Percentiles rank a stretch among this genome's conserved stretches.
These are phyloP conservation scores for Epizoanthus rinbou DNA, from an alignment of 92 coral and sea anemone species.

Conservation along the genomic window DNA sequence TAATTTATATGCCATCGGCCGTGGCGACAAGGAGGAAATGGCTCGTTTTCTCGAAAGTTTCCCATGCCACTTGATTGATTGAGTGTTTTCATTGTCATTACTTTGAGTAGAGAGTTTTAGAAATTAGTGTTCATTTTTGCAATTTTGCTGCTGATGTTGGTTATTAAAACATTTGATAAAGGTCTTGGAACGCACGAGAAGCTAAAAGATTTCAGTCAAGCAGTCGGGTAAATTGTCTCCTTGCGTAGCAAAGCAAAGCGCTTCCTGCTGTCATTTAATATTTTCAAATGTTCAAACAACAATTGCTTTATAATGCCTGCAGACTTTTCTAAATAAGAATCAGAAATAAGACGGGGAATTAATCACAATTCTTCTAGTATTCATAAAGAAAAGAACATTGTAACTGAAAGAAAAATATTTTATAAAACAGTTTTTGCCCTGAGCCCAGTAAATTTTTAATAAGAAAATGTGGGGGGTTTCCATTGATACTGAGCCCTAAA, in stretches of 20 bases:
- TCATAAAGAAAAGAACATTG: neutral
- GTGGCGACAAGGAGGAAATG: neutral
- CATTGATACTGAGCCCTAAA: conserved; percentile 22
- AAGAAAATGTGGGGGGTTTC: neutral
- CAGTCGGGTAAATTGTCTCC: conserved; percentile 2
- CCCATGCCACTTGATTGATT: too few species aligned
- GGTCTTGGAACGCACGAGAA: neutral
- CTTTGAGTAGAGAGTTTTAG: too few species aligned
- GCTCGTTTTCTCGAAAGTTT: neutral
- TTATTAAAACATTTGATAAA: too few species aligned
- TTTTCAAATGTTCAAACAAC: neutral
- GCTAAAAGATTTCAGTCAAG: neutral
- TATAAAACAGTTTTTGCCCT: neutral
- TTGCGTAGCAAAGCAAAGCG: neutral
- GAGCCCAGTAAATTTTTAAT: neutral
- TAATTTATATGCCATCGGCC: neutral
- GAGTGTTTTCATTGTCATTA: too few species aligned
- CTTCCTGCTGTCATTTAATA: neutral
- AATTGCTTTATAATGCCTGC: too few species aligned
- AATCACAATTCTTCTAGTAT: too few species aligned
- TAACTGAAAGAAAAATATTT: neutral
- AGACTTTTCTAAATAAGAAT: too few species aligned
- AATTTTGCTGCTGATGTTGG: too few species aligned
- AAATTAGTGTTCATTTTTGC: too few species aligned
- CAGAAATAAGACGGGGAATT: too few species aligned